Evolutionary conservation across 2,797 vertebrate genomes (phyloP).

Genomic region (Silurus aristotelis): DNA sequence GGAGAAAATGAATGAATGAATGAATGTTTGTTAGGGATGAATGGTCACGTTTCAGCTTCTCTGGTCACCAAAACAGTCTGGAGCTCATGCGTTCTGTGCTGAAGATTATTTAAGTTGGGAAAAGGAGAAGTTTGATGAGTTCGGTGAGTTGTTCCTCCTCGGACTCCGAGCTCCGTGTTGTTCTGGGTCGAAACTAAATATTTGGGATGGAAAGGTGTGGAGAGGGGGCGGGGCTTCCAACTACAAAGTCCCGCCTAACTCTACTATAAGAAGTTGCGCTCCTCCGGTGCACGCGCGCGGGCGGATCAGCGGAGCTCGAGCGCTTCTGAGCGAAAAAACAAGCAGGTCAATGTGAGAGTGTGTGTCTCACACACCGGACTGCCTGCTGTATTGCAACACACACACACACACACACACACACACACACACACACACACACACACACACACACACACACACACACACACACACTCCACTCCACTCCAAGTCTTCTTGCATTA

Average conservation of each 20-base stretch:
- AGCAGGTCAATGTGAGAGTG: neutral
- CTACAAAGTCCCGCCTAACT: slow-evolving; percentile 48
- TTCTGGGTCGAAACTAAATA: neutral
- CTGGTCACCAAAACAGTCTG: neutral
- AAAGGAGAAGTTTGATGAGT: too few species aligned
- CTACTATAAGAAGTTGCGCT: slow-evolving; percentile 47
- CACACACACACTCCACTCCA: too few species aligned
- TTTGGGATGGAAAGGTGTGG: neutral
- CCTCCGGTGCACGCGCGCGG: neutral
- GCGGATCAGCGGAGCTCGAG: neutral
- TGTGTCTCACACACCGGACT: neutral
- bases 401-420: neutral
- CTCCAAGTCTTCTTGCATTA: neutral
- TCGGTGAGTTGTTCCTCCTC: too few species aligned
- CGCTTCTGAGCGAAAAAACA: too few species aligned
- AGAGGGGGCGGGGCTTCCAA: slow-evolving; percentile 40
- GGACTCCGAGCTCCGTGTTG: neutral
- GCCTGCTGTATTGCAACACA: neutral
- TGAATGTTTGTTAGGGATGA: neutral
- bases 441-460: neutral
- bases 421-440: neutral
- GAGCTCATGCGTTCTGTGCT: neutral
- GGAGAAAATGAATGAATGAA: too few species aligned
- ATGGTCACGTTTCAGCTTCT: neutral
- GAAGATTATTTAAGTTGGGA: too few species aligned